phyloP scores from a whole-genome alignment of 2,888 invertebrate species.

The Leptinotarsa rubiginosa region DNA sequence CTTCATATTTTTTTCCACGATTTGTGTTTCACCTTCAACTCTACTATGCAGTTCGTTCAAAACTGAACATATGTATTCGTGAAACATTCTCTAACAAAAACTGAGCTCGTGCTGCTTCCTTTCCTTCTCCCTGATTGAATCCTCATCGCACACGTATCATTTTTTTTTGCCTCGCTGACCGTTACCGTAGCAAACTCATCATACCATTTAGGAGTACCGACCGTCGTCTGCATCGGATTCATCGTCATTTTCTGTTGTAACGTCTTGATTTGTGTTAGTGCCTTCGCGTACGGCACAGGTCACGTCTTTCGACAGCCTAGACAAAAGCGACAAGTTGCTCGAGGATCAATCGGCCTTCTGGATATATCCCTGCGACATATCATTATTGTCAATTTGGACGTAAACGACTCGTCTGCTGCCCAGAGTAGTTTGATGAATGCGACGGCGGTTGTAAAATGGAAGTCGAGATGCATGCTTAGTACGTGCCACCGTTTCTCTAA shows the following conservation, averaged over 20 bases:
- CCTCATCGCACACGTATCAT: slow-evolving; percentile 4
- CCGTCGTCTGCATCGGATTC: not conserved
- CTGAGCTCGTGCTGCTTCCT: not conserved
- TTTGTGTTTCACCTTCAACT: too few species aligned
- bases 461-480: slow-evolving; percentile 59
- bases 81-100: not conserved
- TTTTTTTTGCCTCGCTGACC: not conserved
- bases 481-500: slow-evolving; percentile 51
- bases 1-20: too few species aligned
- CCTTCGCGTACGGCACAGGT: not conserved
- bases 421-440: slow-evolving; percentile 59
- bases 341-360: slow-evolving; percentile 1
- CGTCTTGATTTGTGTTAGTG: slow-evolving; percentile 26
- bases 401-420: slow-evolving; percentile 58
- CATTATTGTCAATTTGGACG: slow-evolving; percentile 63
- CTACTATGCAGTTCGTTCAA: too few species aligned
- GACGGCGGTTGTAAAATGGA: slow-evolving; percentile 59
- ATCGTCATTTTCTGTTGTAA: slow-evolving; percentile 14
- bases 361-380: slow-evolving; percentile 54
- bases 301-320: slow-evolving; percentile 4
- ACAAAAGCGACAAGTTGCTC: slow-evolving; percentile 18
- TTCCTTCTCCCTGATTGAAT: slow-evolving; percentile 11
- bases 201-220: slow-evolving; percentile 7
- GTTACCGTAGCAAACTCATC: not conserved
- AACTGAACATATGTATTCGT: too few species aligned